Percentiles rank a stretch among this genome's conserved stretches.
Conservation (phyloP, 2,888 invertebrate genomes). For the Cotesia congregata region DNA sequence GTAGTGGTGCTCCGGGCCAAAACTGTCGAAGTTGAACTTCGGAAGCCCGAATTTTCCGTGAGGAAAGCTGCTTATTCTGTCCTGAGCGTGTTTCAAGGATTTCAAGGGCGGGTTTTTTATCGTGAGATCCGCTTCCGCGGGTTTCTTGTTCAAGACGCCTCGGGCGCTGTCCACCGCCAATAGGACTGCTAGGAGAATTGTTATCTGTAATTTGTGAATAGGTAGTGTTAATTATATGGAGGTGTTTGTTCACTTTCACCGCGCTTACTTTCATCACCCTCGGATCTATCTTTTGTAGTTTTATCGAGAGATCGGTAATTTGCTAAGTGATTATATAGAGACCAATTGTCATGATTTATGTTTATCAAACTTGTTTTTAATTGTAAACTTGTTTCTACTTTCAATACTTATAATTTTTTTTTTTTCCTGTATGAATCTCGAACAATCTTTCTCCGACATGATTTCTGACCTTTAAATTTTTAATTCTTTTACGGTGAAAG, state of each 20-base stretch:
- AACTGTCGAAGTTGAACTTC: constrained; percentile 54
- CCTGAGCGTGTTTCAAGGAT: constrained; percentile 54
- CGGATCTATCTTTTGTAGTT: too few species aligned
- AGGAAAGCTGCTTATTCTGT: constrained; percentile 64
- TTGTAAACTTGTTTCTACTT: neutral
- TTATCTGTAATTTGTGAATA: constrained; percentile 60
- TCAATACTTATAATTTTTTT: neutral
- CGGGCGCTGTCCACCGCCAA: constrained; percentile 55
- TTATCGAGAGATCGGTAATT: too few species aligned
- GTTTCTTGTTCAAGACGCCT: constrained; percentile 59
- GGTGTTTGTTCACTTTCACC: constrained; percentile 2
- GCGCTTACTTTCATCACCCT: neutral
- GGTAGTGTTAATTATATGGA: neutral
- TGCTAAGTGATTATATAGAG: neutral
- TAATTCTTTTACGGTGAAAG: neutral
- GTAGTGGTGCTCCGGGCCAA: constrained; percentile 70
- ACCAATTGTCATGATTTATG: neutral
- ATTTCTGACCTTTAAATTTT: neutral
- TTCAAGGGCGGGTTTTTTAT: neutral
- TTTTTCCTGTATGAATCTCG: neutral
- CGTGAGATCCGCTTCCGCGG: constrained; percentile 33
- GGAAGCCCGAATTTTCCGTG: constrained; percentile 64
- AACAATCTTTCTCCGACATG: neutral
- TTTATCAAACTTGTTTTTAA: neutral
- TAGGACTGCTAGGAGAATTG: constrained; percentile 55